These are phyloP conservation scores for Phragmatobia fuliginosa DNA, from an alignment of 2,888 invertebrate genomes.

Conservation along the genomic window DNA sequence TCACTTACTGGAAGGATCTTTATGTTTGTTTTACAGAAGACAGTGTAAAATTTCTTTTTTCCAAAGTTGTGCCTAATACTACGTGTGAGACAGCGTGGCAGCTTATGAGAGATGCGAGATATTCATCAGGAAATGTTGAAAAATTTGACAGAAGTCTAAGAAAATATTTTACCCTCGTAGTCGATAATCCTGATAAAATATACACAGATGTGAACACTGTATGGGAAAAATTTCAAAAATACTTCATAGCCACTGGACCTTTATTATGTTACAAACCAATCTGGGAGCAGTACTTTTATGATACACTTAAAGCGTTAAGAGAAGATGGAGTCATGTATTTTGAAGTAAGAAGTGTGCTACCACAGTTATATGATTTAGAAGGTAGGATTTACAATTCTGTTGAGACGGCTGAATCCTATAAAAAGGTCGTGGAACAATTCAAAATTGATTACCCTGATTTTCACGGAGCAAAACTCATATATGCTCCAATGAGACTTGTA, in stretches of 20 bases:
- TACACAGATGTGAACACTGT: slow-evolving; percentile 86
- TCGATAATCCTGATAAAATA: slow-evolving; percentile 74
- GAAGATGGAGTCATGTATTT: slow-evolving; percentile 90
- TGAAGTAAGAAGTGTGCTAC: slow-evolving; percentile 89
- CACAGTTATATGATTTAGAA: slow-evolving; percentile 88
- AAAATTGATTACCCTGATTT: slow-evolving; percentile 88
- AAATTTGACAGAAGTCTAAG: slow-evolving; percentile 85
- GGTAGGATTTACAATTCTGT: slow-evolving; percentile 84
- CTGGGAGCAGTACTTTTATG: slow-evolving; percentile 89
- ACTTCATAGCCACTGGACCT: slow-evolving; percentile 83
- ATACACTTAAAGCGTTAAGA: slow-evolving; percentile 87
- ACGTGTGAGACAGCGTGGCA: slow-evolving; percentile 78
- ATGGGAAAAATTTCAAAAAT: slow-evolving; percentile 87
- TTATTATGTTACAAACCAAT: slow-evolving; percentile 88
- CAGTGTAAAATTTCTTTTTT: slow-evolving; percentile 66
- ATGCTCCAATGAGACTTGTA: slow-evolving; percentile 87
- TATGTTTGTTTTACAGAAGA: slow-evolving; percentile 81
- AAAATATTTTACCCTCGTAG: slow-evolving; percentile 85
- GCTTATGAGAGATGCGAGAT: slow-evolving; percentile 80
- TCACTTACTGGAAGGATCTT: slow-evolving; percentile 88
- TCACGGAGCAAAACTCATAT: slow-evolving; percentile 90
- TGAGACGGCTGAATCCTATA: slow-evolving; percentile 86
- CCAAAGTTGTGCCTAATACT: slow-evolving; percentile 55
- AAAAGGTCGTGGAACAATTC: slow-evolving; percentile 86
- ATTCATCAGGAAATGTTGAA: slow-evolving; percentile 74